Evolutionary conservation across 2,113 vertebrate species (phyloP).

Genomic region (Salvelinus alpinus): DNA sequence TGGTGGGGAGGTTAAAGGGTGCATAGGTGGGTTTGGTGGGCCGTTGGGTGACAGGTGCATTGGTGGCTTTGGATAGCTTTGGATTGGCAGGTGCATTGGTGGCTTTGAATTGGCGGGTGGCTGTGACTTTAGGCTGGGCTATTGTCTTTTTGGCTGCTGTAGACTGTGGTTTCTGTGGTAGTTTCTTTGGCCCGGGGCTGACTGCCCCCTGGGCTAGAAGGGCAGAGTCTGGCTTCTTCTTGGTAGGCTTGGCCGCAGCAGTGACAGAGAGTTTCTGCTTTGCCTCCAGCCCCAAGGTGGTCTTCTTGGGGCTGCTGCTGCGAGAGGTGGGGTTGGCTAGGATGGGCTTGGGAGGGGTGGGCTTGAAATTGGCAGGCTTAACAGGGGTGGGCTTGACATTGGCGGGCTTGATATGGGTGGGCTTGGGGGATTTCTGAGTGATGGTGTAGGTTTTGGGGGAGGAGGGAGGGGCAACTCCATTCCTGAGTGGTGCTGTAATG

Average conservation of each 20-base stretch:
- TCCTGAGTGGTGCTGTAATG: conserved; percentile 59
- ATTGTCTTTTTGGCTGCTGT: conserved; percentile 53
- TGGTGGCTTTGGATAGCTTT: conserved; percentile 49
- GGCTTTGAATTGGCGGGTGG: conserved; percentile 28
- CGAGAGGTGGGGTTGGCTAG: conserved; percentile 43
- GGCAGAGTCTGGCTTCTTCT: conserved; percentile 39
- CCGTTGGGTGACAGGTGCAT: conserved; percentile 45
- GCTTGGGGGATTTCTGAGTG: conserved; percentile 40
- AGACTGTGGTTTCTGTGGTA: conserved; percentile 30
- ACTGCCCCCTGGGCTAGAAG: conserved; percentile 39
- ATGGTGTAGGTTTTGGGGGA: conserved; percentile 42
- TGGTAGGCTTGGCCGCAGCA: conserved; percentile 48
- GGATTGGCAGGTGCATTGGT: conserved; percentile 47
- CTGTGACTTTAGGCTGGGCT: conserved; percentile 49
- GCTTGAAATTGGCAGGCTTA: too few relatives aligned
- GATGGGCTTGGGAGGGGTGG: too few relatives aligned
- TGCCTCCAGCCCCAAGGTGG: conserved; percentile 25
- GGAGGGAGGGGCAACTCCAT: conserved; percentile 33
- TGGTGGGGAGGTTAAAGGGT: conserved; percentile 70
- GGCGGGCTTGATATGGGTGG: conserved; percentile 2
- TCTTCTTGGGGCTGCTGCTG: conserved; percentile 44
- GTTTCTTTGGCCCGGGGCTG: conserved; percentile 46
- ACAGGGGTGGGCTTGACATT: too few relatives aligned
- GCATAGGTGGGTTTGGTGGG: conserved; percentile 61
- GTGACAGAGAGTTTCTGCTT: conserved; percentile 54